Conservation (phyloP, 2,888 invertebrate species). For the Drosophila greeni region DNA sequence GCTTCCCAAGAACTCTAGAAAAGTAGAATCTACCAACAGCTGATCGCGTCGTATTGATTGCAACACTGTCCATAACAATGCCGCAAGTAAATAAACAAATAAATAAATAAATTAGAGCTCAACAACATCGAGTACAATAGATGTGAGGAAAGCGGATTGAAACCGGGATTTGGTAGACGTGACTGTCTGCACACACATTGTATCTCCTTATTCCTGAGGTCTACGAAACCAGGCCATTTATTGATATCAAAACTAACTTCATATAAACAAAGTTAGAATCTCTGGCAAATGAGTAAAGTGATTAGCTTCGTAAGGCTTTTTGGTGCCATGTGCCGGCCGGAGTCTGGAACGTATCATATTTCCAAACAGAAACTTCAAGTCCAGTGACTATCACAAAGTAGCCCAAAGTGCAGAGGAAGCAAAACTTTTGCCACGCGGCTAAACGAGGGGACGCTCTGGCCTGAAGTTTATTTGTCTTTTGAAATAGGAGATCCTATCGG, state of each 20-base stretch:
- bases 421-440: conserved; percentile 15
- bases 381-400: conserved; percentile 6
- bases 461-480: conserved; percentile 11
- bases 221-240: not conserved
- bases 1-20: too few species aligned
- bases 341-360: conserved; percentile 11
- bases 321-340: not conserved
- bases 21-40: not conserved
- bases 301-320: not conserved
- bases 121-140: not conserved
- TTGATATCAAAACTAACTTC: not conserved
- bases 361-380: conserved; percentile 11
- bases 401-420: not conserved
- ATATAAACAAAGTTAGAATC: too few species aligned
- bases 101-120: conserved; percentile 5
- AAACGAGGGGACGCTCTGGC: not conserved
- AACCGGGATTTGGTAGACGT: conserved; percentile 24
- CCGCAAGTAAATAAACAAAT: conserved; percentile 2
- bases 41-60: conserved; percentile 8
- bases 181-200: conserved; percentile 14
- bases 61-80: not conserved
- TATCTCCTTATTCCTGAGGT: not conserved
- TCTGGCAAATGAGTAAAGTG: not conserved
- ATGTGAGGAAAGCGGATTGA: not conserved
- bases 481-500: conserved; percentile 18